Base-by-base conservation (phyloP, 2,888 invertebrate genomes). In the Ophion obscuratus region DNA sequence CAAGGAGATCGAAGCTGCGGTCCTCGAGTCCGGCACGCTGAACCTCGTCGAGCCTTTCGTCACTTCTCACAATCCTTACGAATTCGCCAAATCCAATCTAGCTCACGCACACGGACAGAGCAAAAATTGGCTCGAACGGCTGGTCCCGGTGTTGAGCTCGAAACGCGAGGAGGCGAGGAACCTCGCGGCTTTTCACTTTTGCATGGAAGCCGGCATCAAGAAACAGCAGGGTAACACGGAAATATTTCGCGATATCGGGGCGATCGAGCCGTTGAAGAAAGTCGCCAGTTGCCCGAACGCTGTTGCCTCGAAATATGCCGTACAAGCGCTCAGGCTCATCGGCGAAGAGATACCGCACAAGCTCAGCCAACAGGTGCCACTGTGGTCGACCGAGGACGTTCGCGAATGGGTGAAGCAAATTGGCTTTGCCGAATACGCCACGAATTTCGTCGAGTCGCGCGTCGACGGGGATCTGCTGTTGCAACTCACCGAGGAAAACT, bases 171-270 rank as follows among this genome's bases (percentile, higher is more conserved):
- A 99, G 94, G 99, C 99, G 0, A 96, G 99, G 91, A 99, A 98
- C 93, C 95, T 99, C 90, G 99, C 99, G 4, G 99, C 99, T 57
- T 99, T 99, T 94, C 99, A 99, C 93, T 98, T 99, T 94, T 99
- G 99, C 92, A 99, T 99, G 99, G 99, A 99, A 94, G 99, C 99
- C 14, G 98, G 98, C 59, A 99, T 99, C 80, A 99, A 99, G 94
- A 98, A 98, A 91, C 97, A 97, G 90, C 98, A 98, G 94, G 97
- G 97, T 5, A 98, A 98, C 88, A 98, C 98, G 0, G 97, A 97
- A 94, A 97, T 99, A 91, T 99, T 99, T 93, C 96, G 97, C 86
- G 98, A 98, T 94, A 99, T 99, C 89, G 98, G 98, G 78, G 99
- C 99, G 0, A 97, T 99, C 87, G 98, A 98, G 91, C 97, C 99